Conservation (phyloP, 2,888 invertebrate genomes). For the Dryomyza anilis region DNA sequence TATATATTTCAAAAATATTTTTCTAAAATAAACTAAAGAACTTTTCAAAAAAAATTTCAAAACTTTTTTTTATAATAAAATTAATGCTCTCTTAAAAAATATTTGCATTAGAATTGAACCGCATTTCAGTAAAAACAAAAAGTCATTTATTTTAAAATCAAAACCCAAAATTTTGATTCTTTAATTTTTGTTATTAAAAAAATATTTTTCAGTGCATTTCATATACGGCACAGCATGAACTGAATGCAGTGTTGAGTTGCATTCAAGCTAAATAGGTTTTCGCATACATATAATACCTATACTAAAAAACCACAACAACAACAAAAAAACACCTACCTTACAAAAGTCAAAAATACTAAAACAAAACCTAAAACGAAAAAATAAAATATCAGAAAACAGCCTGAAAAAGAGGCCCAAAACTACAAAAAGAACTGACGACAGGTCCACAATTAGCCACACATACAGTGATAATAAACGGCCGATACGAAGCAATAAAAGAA, state of each 20-base stretch:
- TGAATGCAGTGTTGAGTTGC: conserved; percentile 30
- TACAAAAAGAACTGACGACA: conserved; percentile 51
- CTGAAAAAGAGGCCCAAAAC: not conserved
- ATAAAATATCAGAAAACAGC: not conserved
- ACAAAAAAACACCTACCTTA: conserved; percentile 30
- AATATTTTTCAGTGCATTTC: no score
- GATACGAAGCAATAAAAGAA: not conserved
- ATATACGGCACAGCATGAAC: conserved; percentile 5
- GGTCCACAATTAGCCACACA: conserved; percentile 57
- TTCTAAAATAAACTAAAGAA: no score
- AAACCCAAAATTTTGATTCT: not conserved
- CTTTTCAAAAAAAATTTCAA: no score
- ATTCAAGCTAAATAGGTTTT: conserved; percentile 39
- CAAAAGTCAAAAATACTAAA: conserved; percentile 29
- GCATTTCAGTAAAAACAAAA: no score
- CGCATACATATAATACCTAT: no score
- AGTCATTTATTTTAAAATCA: no score
- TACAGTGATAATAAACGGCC: conserved; percentile 33
- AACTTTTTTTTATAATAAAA: no score
- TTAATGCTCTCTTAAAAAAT: no score
- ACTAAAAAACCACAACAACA: no score
- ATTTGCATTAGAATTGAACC: not conserved
- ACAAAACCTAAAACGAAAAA: not conserved
- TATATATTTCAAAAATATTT: no score
- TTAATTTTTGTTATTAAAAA: not conserved